A percentile compares a stretch with the other conserved stretches of the same genome.
Conservation (phyloP, 2,888 invertebrate species). For the Agapostemon virescens region DNA sequence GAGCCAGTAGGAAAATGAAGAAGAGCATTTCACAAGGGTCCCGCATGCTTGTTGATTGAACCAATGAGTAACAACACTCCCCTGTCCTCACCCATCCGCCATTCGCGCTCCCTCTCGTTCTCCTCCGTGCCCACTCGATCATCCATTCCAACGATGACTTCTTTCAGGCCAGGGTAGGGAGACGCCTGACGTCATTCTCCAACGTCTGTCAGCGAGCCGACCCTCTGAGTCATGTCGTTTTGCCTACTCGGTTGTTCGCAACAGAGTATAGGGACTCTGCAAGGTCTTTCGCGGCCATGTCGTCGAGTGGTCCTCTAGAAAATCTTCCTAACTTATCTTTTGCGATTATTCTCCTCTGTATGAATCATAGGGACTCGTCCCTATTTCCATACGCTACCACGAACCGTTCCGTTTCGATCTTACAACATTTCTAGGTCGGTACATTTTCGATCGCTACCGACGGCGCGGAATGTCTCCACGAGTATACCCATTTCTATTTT, state of each 20-base stretch:
- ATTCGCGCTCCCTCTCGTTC: constrained; percentile 35
- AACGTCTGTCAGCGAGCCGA: constrained; percentile 75
- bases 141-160: constrained; percentile 76
- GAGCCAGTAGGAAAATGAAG: constrained; percentile 38
- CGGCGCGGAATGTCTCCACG: no score
- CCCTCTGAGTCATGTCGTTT: constrained; percentile 76
- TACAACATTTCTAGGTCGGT: no score
- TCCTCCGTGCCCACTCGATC: constrained; percentile 59
- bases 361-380: not conserved
- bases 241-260: constrained; percentile 57
- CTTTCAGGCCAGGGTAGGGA: constrained; percentile 69
- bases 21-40: constrained; percentile 63
- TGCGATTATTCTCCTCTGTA: not conserved
- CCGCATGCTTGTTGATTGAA: constrained; percentile 71
- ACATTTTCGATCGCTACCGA: no score
- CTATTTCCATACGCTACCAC: not conserved
- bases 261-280: constrained; percentile 41
- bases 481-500: not conserved
- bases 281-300: constrained; percentile 50
- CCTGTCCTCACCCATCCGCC: constrained; percentile 47
- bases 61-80: constrained; percentile 66
- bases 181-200: constrained; percentile 76
- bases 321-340: constrained; percentile 12
- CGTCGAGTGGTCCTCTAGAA: constrained; percentile 15
- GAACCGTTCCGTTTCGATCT: no score